phyloP scores from a whole-genome alignment of 2,113 vertebrate genomes.

The Brienomyrus longianalis region DNA sequence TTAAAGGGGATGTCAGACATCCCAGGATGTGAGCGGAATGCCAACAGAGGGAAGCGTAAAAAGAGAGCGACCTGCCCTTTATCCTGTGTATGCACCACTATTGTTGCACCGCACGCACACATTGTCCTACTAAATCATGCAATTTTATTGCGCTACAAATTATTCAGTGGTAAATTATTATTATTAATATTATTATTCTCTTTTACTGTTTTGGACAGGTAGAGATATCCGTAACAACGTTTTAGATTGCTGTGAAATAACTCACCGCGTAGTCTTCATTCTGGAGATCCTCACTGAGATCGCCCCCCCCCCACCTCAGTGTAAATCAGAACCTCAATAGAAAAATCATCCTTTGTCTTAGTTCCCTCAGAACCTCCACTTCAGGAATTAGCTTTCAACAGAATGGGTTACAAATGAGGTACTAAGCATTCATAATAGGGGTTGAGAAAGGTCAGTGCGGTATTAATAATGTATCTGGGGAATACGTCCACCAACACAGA shows the following conservation, averaged over 20 bases:
- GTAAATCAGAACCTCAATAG: background rate
- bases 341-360: conserved; percentile 26
- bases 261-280: background rate
- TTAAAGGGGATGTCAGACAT: background rate
- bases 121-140: background rate
- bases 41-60: background rate
- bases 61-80: background rate
- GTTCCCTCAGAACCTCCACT: conserved; percentile 24
- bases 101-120: background rate
- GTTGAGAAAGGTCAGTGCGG: conserved; percentile 53
- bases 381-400: conserved; percentile 44
- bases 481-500: conserved; percentile 38
- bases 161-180: background rate
- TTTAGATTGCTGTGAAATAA: background rate
- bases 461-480: conserved; percentile 55
- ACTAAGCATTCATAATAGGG: conserved; percentile 54
- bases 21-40: background rate
- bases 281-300: background rate
- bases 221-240: background rate
- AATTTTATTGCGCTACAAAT: background rate
- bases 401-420: conserved; percentile 56
- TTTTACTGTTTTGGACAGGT: background rate
- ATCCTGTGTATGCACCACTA: background rate
- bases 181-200: background rate
- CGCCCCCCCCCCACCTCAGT: conserved; percentile 2